Evolutionary conservation across 1,140 invertebrate species (phyloP), one percentile per base, ranked within the genome.

Genomic region (Heliconius melpomene): DNA sequence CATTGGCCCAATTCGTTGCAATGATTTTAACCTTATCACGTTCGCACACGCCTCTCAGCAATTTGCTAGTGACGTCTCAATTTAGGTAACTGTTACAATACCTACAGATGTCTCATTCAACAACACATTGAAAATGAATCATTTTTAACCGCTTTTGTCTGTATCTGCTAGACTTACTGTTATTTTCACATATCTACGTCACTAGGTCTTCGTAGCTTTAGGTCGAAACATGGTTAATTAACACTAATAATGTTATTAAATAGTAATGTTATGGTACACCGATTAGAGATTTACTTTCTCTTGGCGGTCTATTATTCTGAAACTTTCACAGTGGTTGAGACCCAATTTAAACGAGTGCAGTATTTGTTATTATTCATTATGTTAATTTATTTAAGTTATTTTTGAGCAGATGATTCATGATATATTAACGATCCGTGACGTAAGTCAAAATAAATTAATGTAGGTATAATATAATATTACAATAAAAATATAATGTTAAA

Each of bases 51-150:
- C 84, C 79, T 82, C 81, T 20, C 54, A 84, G 82, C 88, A 81
- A 90, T 93, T 91, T 86, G 84, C 85, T 83, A 77, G 83, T 91
- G 88, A 91, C 88, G 89, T 89, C 86, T 90, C 83, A 87, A 91
- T 91, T 93, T 91, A 78, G 90, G 85, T 90, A 90, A 90, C 86
- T 92, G 90, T 90, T 92, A 93, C 90, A 82, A 73, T 84, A 74
- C 72, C 70, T 83, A 78, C 75, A 82, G 79, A 87, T 88, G 81
- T 77, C 75, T 77, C 79, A 72, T 87, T 86, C 86, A 90, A 91
- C 89, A 85, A 85, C 91, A 89, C 88, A 88, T 89, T 91, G 88
- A 90, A 90, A 91, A 85, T 94, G 91, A 94, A 82, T 94, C 90
- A 92, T 81, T 83, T 66, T 91, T 89, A 36, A 88, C 87, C 81